A percentile compares a stretch with the other conserved stretches of the same genome.
These are phyloP conservation scores for Bryconaethiops microstoma DNA, from an alignment of 2,797 vertebrate species.

Conservation along the genomic window DNA sequence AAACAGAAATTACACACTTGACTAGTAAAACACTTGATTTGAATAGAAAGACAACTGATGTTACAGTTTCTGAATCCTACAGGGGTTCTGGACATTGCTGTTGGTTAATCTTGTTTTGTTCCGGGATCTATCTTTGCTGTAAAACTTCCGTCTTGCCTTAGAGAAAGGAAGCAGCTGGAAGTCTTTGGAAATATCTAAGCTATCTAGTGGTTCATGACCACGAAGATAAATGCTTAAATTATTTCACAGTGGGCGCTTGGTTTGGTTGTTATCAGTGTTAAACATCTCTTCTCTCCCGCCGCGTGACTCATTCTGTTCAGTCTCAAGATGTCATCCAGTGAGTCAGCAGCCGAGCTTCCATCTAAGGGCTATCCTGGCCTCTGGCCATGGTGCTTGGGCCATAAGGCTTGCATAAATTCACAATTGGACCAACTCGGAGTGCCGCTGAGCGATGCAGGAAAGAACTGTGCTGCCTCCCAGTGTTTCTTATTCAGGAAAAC, in stretches of 20 bases:
- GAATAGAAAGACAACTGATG: not conserved
- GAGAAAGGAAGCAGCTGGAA: constrained; percentile 16
- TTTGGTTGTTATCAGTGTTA: constrained; percentile 54
- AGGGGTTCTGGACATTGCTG: not conserved
- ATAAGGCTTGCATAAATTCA: constrained; percentile 51
- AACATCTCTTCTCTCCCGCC: constrained; percentile 43
- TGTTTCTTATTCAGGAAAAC: not conserved
- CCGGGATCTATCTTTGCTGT: not conserved
- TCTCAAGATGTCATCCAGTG: constrained; percentile 54
- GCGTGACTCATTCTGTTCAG: constrained; percentile 48
- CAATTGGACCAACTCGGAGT: constrained; percentile 43
- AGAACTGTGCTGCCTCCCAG: constrained; percentile 66
- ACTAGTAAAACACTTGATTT: not conserved
- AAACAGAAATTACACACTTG: not conserved
- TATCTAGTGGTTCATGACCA: constrained; percentile 36
- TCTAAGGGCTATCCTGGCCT: constrained; percentile 60
- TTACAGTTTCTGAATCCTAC: not conserved
- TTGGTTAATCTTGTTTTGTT: not conserved
- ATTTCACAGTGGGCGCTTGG: constrained; percentile 58
- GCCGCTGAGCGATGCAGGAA: constrained; percentile 38
- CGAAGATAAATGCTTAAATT: constrained; percentile 50
- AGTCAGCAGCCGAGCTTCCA: constrained; percentile 64
- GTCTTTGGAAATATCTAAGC: constrained; percentile 7
- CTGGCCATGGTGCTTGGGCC: constrained; percentile 45
- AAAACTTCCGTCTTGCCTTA: not conserved